phyloP scores from a whole-genome alignment of 2,113 vertebrate genomes.

The Crotalus helleri region DNA sequence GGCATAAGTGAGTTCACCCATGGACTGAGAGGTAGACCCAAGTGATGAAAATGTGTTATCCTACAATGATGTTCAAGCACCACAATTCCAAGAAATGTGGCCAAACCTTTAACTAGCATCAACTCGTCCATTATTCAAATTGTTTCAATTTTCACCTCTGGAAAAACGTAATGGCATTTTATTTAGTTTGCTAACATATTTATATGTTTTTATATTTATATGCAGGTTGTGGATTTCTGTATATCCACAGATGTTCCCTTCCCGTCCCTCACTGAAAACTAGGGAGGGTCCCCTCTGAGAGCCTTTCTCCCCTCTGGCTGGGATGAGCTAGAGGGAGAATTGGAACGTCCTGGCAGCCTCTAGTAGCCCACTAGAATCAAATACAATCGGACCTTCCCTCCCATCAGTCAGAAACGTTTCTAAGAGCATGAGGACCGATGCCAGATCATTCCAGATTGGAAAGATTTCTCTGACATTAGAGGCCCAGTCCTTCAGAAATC shows the following conservation, averaged over 20 bases:
- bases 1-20: background rate
- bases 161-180: background rate
- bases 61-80: background rate
- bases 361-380: background rate
- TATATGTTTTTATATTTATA: background rate
- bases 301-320: background rate
- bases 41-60: background rate
- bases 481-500: background rate
- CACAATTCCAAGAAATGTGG: background rate
- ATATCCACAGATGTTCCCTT: background rate
- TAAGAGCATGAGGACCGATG: background rate
- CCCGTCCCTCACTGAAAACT: background rate
- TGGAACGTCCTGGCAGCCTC: background rate
- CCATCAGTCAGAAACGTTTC: too few species aligned
- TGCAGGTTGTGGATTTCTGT: background rate
- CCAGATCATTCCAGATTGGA: background rate
- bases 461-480: background rate
- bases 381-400: background rate
- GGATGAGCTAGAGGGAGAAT: background rate
- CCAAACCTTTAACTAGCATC: background rate
- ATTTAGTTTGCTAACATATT: background rate
- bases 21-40: background rate
- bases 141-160: background rate
- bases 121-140: background rate
- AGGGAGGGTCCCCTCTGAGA: background rate